Base-by-base conservation (phyloP, 1,140 invertebrate species). In the Rhynchophorus ferrugineus region DNA sequence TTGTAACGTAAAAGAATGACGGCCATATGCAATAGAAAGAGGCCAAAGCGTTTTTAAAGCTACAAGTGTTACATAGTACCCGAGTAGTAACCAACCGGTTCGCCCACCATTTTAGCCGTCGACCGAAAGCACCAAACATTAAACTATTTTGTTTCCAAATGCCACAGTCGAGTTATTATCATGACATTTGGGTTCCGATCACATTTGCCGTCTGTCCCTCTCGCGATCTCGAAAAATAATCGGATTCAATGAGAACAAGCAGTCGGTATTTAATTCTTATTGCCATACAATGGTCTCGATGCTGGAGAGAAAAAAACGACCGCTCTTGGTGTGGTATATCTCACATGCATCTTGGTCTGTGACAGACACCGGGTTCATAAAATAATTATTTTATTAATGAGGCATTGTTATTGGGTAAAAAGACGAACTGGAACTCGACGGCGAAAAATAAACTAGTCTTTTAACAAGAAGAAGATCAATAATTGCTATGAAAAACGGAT, bases 31-130 rank as follows among this genome's bases (percentile, higher is more conserved):
- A n/a, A n/a, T n/a, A n/a, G n/a, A n/a, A n/a, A n/a, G n/a, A n/a
- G n/a, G n/a, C n/a, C n/a, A n/a, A n/a, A n/a, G n/a, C n/a, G n/a
- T 29, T 11, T 29, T 29, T 29, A 29, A 29, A 5, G 24, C 24
- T 29, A 29, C 24, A 33, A 24, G 21, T 44, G 21, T 44, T 29
- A 24, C 42, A 13, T 19, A 2, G n/a, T 14, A 17, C n/a, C 20
- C 14, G 24, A 46, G 17, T 33, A 46, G 44, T 44, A 44, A 14
- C 21, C 35, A 38, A 48, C 45, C 18, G 45, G 45, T 48, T 48
- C 45, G 45, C 45, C 45, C 45, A 48, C 45, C 6, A 38, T 41
- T 20, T 18, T 20, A 3, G n/a, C 24, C 24, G 11, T n/a, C 18
- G 34, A 38, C n/a, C 24, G 24, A 17, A 36, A 39, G 35, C 18